Evolutionary conservation across 2,888 invertebrate genomes (phyloP).

Genomic region (Bimastos eiseni): DNA sequence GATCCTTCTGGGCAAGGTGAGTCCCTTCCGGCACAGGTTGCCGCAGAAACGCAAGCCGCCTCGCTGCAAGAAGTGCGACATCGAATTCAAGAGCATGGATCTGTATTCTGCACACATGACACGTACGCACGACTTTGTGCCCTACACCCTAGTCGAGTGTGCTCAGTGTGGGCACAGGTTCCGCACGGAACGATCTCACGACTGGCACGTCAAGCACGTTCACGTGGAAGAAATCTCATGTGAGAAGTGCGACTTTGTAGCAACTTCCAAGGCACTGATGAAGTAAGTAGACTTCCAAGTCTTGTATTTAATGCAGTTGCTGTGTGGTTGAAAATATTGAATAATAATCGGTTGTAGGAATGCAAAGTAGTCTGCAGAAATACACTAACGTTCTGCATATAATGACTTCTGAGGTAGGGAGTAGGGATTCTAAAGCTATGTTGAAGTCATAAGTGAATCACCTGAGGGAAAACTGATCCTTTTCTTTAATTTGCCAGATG

Average conservation of each 20-base stretch:
- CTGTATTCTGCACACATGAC: slow-evolving; percentile 39
- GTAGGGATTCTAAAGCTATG: background rate
- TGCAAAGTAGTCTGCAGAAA: background rate
- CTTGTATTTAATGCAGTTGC: background rate
- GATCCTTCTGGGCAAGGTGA: slow-evolving; percentile 16
- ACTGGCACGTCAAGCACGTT: slow-evolving; percentile 43
- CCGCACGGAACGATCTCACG: slow-evolving; percentile 37
- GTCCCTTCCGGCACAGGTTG: slow-evolving; percentile 29
- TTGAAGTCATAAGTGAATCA: background rate
- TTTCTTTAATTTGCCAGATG: background rate
- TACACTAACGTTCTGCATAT: background rate
- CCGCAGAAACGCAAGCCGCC: slow-evolving; percentile 31
- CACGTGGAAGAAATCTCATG: slow-evolving; percentile 42
- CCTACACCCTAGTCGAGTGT: slow-evolving; percentile 37
- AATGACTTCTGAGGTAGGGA: background rate
- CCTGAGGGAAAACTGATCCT: background rate
- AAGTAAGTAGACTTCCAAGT: slow-evolving; percentile 35
- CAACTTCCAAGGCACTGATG: slow-evolving; percentile 36
- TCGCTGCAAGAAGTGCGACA: slow-evolving; percentile 35
- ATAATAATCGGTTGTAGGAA: too few relatives aligned
- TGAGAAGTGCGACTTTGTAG: slow-evolving; percentile 43
- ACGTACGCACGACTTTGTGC: slow-evolving; percentile 39
- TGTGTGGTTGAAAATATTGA: background rate
- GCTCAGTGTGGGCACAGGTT: slow-evolving; percentile 40
- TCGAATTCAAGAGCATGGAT: slow-evolving; percentile 36